Evolutionary conservation across 2,797 vertebrate genomes (phyloP), one percentile per base, ranked within the genome.

Genomic region (Triplophysa yarkandensis): DNA sequence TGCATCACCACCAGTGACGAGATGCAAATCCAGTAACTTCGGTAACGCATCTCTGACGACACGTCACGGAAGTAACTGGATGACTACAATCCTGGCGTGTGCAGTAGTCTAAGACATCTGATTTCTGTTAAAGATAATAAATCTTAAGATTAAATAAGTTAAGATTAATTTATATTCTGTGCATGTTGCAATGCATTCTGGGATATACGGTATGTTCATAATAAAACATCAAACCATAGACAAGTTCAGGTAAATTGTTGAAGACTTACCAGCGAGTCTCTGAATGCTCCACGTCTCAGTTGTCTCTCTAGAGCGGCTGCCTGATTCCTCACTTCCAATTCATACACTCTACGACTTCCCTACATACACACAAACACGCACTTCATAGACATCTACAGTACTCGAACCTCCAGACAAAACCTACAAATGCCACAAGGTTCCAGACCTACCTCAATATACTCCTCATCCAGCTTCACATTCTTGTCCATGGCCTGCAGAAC

Each of bases 401-500:
- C n/a, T n/a, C 63, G 50, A 16, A 9, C 17, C n/a, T 6, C 43
- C 23, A 39, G 4, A 2, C 16, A 44, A 43, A 5, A 44, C 13
- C 23, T 41, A 61, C 8, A 63, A 48, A 61, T 46, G 34, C 17
- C 11, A 60, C 8, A 65, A 17, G 7, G 23, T 36, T 67, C 27
- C 27, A n/a, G 28, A 44, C 78, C 88, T 84, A 97, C 97, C 10
- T 92, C 92, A 67, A 99, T 96, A 79, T 98, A 99, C 87, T 99
- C 95, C 82, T 95, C 91, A 8, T 99, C 97, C 89, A 98, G 81
- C 84, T 95, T 95, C 67, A 93, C 92, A 52, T 99, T 98, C 88
- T 96, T 96, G 83, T 96, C 96, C 95, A 99, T 95, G 72, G 96
- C 94, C 85, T 97, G 95, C 65, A 99, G 79, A 73, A 98, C 91